phyloP scores from a whole-genome alignment of 2,113 vertebrate species.

The Emydocephalus ijimae region DNA sequence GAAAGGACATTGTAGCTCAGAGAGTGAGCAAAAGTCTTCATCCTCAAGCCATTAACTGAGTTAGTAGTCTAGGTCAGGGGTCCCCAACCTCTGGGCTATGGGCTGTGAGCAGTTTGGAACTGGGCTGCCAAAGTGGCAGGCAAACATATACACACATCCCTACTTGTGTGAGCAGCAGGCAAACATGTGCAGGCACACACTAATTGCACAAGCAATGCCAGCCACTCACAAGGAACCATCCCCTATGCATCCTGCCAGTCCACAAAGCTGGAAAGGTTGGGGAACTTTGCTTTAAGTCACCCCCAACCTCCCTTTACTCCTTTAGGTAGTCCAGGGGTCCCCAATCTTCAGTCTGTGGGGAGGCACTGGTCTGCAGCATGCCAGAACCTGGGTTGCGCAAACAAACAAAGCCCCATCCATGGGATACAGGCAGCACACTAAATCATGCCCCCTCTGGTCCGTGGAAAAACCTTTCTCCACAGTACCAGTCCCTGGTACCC shows the following conservation, averaged over 20 bases:
- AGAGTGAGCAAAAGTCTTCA: background rate
- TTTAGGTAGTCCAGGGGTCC: background rate
- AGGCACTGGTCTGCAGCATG: too few relatives aligned
- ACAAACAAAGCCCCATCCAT: too few relatives aligned
- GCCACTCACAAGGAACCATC: background rate
- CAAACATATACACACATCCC: fast-evolving
- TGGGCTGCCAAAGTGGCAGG: background rate
- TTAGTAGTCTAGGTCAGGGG: background rate
- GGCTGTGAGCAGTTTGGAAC: background rate
- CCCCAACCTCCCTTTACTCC: background rate
- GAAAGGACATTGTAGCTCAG: background rate
- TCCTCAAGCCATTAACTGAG: background rate
- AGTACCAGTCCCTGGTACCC: too few relatives aligned
- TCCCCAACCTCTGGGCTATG: background rate
- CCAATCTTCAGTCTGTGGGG: too few relatives aligned
- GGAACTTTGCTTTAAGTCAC: background rate
- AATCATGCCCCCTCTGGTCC: too few relatives aligned
- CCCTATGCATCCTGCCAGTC: background rate
- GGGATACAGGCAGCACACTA: too few relatives aligned
- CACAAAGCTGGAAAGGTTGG: background rate
- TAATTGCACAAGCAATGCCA: background rate
- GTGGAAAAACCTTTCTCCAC: too few relatives aligned
- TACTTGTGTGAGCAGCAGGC: background rate
- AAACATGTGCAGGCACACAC: background rate
- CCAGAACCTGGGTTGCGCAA: too few relatives aligned